phyloP scores from a whole-genome alignment of 1,140 invertebrate genomes.

The Cydia splendana region DNA sequence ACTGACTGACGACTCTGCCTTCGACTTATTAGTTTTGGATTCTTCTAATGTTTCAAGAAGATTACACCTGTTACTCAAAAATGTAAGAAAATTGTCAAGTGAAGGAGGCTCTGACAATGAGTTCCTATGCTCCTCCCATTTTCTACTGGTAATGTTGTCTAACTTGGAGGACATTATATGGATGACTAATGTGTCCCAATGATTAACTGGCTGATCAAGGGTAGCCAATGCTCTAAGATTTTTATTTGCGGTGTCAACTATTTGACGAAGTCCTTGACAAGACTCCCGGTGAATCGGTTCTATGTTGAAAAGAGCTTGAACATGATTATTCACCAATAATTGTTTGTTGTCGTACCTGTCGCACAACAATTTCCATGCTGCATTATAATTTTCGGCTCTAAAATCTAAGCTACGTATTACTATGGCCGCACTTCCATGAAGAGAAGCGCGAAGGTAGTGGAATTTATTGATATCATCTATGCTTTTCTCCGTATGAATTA shows the following conservation, averaged over 20 bases:
- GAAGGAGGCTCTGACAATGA: background rate
- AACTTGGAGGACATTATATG: constrained; percentile 27
- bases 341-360: too few species aligned
- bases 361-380: too few species aligned
- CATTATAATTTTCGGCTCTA: too few species aligned
- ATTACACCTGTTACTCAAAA: constrained; percentile 22
- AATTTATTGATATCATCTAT: constrained; percentile 21
- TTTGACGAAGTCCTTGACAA: too few species aligned
- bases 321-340: too few species aligned
- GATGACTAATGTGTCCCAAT: too few species aligned
- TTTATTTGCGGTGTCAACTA: too few species aligned
- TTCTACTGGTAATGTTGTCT: background rate
- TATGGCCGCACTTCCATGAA: constrained; percentile 17
- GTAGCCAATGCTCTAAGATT: too few species aligned
- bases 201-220: too few species aligned
- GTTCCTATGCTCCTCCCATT: constrained; percentile 27
- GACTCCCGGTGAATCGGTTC: too few species aligned
- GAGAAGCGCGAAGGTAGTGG: constrained; percentile 27
- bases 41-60: constrained; percentile 29
- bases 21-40: background rate
- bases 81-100: constrained; percentile 5
- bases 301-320: too few species aligned
- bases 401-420: constrained; percentile 24
- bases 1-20: too few species aligned
- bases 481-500: background rate